Base-by-base conservation (phyloP, 2,888 invertebrate genomes). In the Acanthococcus lagerstroemiae region DNA sequence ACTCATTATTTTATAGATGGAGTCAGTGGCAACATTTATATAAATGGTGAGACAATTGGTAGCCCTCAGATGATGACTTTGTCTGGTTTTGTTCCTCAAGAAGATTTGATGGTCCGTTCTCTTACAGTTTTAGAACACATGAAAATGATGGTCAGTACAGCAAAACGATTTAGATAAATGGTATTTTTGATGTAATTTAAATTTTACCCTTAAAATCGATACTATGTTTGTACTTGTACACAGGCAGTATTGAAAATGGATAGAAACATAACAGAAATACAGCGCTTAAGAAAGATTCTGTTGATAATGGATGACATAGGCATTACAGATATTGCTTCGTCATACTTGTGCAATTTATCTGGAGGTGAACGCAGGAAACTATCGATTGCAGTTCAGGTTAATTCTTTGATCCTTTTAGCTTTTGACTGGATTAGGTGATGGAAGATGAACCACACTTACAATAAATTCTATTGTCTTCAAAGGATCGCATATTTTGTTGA, bases 331-430 rank as follows among this genome's bases (percentile, higher is more conserved):
- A 87, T 89, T 73, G 81, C 80, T 0, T 79, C 85, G 71, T 88
- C 88, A 0, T 81, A 84, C 70, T 79, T 91, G 24, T 85, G 85
- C 72, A 83, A 85, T n/a, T 80, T 94, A 44, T 93, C 93, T 1
- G 94, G 95, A 0, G 95, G 95, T 0, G 94, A 95, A 77, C 83
- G 85, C 73, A 90, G 91, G 74, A 80, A 90, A 70, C 80, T 95
- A 0, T 84, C 92, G 3, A 81, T 96, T 72, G 95, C 93, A 22
- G 68, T 67, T 5, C 68, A 68, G 55, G 68, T 68, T 55, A 25
- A 21, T n/a, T 27, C n/a, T n/a, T n/a, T n/a, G n/a, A n/a, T n/a
- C n/a, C n/a, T n/a, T n/a, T n/a, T n/a, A n/a, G n/a, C n/a, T n/a
- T n/a, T n/a, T n/a, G n/a, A n/a, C n/a, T n/a, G 37, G 15, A 37